Percentiles rank a stretch among this genome's conserved stretches.
Conservation (phyloP, 1,140 invertebrate genomes). For the Drosophila tani region DNA sequence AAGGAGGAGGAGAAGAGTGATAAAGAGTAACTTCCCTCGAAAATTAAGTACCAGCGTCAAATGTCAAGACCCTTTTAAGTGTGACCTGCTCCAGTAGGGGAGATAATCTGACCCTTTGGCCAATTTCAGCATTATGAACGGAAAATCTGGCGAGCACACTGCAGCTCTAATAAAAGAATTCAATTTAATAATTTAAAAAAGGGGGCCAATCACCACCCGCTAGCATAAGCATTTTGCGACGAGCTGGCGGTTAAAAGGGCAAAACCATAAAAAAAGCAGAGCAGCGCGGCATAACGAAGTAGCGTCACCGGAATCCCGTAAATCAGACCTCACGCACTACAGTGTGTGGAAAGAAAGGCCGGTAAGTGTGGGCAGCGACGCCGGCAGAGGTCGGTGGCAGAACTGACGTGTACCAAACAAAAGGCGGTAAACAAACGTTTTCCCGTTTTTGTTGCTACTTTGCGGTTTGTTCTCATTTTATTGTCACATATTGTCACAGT, state of each 20-base stretch:
- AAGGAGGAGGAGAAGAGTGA: too few relatives aligned
- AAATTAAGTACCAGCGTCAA: too few relatives aligned
- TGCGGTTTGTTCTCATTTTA: background rate
- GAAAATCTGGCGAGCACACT: too few relatives aligned
- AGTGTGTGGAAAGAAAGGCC: background rate
- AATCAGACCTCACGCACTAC: slow-evolving; percentile 4
- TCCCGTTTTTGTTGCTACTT: background rate
- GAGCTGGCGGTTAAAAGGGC: slow-evolving; percentile 37
- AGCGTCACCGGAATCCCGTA: background rate
- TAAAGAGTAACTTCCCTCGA: too few relatives aligned
- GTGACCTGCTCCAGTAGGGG: too few relatives aligned
- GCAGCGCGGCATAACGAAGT: background rate
- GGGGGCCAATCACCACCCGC: background rate
- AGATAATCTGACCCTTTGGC: too few relatives aligned
- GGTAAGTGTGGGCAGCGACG: slow-evolving; percentile 24
- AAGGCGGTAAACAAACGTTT: slow-evolving; percentile 29
- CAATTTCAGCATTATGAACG: too few relatives aligned
- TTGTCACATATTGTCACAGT: slow-evolving; percentile 10
- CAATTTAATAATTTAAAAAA: slow-evolving; percentile 1
- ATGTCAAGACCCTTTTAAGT: too few relatives aligned
- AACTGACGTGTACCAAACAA: slow-evolving; percentile 60
- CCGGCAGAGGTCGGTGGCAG: background rate
- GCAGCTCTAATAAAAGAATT: background rate
- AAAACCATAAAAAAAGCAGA: slow-evolving; percentile 19
- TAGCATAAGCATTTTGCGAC: background rate